Evolutionary conservation across 2,113 vertebrate genomes (phyloP).

Genomic region (Reinhardtius hippoglossoides): DNA sequence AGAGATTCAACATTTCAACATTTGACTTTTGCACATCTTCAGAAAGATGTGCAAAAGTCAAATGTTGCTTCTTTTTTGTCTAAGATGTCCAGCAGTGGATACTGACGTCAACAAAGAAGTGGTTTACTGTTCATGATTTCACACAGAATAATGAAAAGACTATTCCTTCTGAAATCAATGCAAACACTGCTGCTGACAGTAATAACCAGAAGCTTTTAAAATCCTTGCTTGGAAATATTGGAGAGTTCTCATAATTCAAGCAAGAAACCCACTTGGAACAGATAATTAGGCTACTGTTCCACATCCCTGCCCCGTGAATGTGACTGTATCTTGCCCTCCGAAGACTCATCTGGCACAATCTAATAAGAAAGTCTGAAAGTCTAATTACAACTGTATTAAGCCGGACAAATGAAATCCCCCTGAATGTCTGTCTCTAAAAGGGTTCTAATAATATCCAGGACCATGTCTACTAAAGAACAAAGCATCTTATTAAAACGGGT

Average conservation of each 20-base stretch:
- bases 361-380: constrained; percentile 34
- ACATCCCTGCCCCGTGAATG: constrained; percentile 9
- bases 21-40: too few relatives aligned
- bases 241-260: constrained; percentile 4
- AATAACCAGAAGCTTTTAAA: not conserved
- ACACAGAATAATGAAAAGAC: not conserved
- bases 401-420: constrained; percentile 53
- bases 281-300: constrained; percentile 23
- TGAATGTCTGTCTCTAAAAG: constrained; percentile 34
- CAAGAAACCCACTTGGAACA: constrained; percentile 1
- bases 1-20: too few relatives aligned
- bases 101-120: not conserved
- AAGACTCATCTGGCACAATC: constrained; percentile 21
- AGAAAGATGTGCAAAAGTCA: not conserved
- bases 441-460: constrained; percentile 21
- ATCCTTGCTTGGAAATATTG: not conserved
- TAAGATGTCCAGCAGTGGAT: not conserved
- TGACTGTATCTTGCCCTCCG: constrained; percentile 24
- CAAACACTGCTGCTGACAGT: not conserved
- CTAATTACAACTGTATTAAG: constrained; percentile 51
- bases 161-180: not conserved
- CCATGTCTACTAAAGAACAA: constrained; percentile 39
- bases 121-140: not conserved
- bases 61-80: not conserved
- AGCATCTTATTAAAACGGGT: constrained; percentile 25